phyloP scores from a whole-genome alignment of 2,888 invertebrate species.

The Drosophila anceps region DNA sequence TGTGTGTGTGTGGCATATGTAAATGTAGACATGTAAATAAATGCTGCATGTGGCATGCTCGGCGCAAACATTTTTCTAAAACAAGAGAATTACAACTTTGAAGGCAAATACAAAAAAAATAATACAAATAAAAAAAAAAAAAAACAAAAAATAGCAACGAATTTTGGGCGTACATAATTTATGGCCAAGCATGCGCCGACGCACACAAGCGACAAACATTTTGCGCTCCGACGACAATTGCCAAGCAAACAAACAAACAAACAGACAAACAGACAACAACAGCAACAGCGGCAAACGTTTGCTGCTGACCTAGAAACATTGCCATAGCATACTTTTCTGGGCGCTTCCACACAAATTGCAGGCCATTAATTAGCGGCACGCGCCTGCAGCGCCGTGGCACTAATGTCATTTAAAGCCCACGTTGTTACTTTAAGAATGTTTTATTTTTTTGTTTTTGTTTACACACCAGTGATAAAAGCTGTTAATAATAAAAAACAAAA shows the following conservation, averaged over 20 bases:
- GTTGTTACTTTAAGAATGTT: conserved; percentile 34
- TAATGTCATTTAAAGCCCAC: conserved; percentile 56
- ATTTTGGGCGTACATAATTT: conserved; percentile 70
- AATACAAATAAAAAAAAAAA: conserved; percentile 29
- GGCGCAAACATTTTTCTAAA: conserved; percentile 42
- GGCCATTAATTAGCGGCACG: conserved; percentile 75
- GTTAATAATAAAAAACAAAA: conserved; percentile 2
- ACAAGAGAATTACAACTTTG: conserved; percentile 52
- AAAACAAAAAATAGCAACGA: conserved; percentile 10
- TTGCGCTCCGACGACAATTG: conserved; percentile 23
- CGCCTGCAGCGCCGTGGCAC: conserved; percentile 32
- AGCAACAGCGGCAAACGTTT: conserved; percentile 13
- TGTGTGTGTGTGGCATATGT: conserved; percentile 29
- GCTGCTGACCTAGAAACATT: conserved; percentile 65
- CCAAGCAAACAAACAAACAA: conserved; percentile 10
- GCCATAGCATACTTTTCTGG: conserved; percentile 60
- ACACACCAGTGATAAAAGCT: background rate
- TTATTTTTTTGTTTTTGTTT: too few species aligned
- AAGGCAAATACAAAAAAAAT: conserved; percentile 29
- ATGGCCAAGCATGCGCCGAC: conserved; percentile 69
- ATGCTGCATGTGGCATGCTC: conserved; percentile 45
- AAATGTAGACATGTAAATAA: conserved; percentile 62
- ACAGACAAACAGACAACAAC: conserved; percentile 1
- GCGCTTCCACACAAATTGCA: conserved; percentile 63
- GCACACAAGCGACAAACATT: conserved; percentile 51